phyloP scores from a whole-genome alignment of 2,888 invertebrate species.

The Calephelis perditalis region DNA sequence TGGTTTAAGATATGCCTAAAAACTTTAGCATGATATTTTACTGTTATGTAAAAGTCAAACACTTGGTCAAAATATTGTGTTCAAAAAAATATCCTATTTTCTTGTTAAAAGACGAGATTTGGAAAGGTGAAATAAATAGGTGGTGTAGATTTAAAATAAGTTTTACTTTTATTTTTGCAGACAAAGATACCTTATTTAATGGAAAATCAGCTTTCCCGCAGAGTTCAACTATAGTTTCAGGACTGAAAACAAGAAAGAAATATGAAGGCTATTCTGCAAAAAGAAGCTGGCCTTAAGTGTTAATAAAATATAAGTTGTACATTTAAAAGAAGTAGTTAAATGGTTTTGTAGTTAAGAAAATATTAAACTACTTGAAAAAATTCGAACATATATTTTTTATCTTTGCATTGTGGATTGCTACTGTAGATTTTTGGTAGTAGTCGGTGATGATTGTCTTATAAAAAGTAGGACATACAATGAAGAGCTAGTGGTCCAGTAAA shows the following conservation, averaged over 20 bases:
- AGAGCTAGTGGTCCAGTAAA: too few relatives aligned
- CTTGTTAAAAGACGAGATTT: too few relatives aligned
- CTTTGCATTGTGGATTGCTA: neutral
- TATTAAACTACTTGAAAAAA: conserved; percentile 3
- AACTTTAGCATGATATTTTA: too few relatives aligned
- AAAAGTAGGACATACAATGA: too few relatives aligned
- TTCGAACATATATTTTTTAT: neutral
- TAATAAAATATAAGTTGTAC: neutral
- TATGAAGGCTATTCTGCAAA: conserved; percentile 85
- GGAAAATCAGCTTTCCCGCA: conserved; percentile 92
- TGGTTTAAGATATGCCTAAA: too few relatives aligned
- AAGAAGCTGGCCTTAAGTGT: conserved; percentile 76
- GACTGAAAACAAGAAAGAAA: conserved; percentile 88
- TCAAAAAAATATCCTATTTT: too few relatives aligned
- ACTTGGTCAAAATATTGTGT: too few relatives aligned
- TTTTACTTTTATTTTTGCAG: conserved; percentile 43
- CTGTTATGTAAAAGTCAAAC: too few relatives aligned
- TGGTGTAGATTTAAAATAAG: conserved; percentile 3
- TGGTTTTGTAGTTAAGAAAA: conserved; percentile 16
- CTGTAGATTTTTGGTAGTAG: too few relatives aligned
- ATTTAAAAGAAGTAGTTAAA: too few relatives aligned
- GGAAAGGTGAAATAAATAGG: too few relatives aligned
- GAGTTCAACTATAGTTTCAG: conserved; percentile 90
- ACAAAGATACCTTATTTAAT: conserved; percentile 63
- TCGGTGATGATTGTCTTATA: too few relatives aligned